Evolutionary conservation across 53 echinoderm and acorn worm species (phyloP).

Genomic region (Paelopatides confundens): DNA sequence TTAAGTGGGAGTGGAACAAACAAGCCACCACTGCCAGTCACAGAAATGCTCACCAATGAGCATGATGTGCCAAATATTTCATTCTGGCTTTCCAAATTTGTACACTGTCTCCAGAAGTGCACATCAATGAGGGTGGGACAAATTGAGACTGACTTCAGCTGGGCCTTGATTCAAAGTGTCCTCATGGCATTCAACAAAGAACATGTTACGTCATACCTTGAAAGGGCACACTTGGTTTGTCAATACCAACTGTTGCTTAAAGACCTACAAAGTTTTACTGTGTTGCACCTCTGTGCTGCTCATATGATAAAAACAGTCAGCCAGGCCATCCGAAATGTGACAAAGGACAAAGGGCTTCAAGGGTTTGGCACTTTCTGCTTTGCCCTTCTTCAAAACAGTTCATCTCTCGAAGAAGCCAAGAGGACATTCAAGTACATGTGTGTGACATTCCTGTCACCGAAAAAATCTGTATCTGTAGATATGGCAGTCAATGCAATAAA

Average conservation of each 20-base stretch:
- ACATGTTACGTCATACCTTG: slow-evolving; percentile 42
- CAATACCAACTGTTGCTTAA: too few species aligned
- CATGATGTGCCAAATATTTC: too few species aligned
- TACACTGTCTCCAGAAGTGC: too few species aligned
- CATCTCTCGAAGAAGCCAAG: not conserved
- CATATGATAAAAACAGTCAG: slow-evolving; percentile 59
- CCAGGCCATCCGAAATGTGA: not conserved
- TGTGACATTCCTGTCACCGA: not conserved
- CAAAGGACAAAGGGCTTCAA: slow-evolving; percentile 24
- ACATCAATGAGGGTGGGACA: too few species aligned
- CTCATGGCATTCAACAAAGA: slow-evolving; percentile 46
- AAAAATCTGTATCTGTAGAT: not conserved
- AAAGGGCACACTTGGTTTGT: too few species aligned
- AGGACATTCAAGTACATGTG: slow-evolving; percentile 46
- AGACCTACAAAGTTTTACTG: too few species aligned
- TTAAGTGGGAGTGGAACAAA: too few species aligned
- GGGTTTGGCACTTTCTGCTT: slow-evolving; percentile 52
- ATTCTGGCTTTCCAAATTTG: too few species aligned
- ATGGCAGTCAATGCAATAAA: not conserved
- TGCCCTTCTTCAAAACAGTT: slow-evolving; percentile 38
- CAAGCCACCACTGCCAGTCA: too few species aligned
- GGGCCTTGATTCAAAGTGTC: slow-evolving; percentile 60
- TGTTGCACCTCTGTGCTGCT: slow-evolving; percentile 56
- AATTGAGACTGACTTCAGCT: slow-evolving; percentile 55
- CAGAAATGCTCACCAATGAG: too few species aligned